Conservation (phyloP, 2,113 vertebrate genomes). For the Percina caprodes region DNA sequence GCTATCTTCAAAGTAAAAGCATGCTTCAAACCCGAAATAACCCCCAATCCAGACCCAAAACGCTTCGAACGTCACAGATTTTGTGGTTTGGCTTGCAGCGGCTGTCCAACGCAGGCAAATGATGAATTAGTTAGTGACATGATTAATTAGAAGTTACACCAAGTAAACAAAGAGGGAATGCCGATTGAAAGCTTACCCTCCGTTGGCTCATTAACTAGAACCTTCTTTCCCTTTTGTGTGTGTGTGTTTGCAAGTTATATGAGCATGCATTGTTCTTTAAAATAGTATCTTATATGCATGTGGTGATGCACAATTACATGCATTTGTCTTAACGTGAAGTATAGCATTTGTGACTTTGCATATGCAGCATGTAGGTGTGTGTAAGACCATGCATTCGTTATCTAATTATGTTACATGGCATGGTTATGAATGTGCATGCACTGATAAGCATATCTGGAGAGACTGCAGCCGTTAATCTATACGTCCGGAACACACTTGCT, state of each 20-base stretch:
- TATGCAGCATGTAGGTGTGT: neutral
- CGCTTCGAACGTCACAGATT: neutral
- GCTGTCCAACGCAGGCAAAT: slow-evolving; percentile 2
- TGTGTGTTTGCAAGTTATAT: neutral
- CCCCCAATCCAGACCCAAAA: neutral
- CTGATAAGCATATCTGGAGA: slow-evolving; percentile 6
- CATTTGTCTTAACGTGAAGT: neutral
- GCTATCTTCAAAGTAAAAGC: neutral
- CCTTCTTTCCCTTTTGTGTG: neutral
- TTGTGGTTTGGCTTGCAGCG: neutral
- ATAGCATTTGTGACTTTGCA: neutral
- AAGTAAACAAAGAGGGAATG: slow-evolving; percentile 26
- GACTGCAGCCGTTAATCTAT: neutral
- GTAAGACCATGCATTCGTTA: neutral
- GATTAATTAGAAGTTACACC: slow-evolving; percentile 42
- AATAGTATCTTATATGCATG: neutral
- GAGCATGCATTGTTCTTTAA: neutral
- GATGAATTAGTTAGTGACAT: slow-evolving; percentile 26
- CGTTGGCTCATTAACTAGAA: neutral
- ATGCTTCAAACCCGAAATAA: neutral
- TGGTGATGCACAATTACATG: neutral
- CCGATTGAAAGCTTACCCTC: neutral
- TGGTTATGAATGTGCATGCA: neutral
- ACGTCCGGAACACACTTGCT: neutral
- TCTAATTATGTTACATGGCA: slow-evolving; percentile 4